Evolutionary conservation across 2,797 vertebrate species (phyloP).

Genomic region (Chanos chanos): DNA sequence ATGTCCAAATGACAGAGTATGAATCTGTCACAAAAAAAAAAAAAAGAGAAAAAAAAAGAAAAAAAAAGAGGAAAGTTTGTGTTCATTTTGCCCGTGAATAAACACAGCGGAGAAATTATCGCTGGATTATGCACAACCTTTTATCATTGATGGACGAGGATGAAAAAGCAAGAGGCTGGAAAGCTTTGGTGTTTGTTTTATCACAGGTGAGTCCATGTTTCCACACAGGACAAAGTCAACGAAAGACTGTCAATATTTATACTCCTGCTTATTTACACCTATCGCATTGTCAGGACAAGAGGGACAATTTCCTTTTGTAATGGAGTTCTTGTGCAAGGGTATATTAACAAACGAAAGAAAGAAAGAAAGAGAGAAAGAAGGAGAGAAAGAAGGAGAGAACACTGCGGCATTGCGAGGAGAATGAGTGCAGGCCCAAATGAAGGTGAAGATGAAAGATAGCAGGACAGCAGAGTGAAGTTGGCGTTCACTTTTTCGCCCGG

Average conservation of each 20-base stretch:
- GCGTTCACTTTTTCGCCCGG: slow-evolving; percentile 43
- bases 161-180: slow-evolving; percentile 40
- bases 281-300: slow-evolving; percentile 24
- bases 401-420: slow-evolving; percentile 27
- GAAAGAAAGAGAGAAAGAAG: too few species aligned
- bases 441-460: slow-evolving; percentile 38
- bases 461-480: slow-evolving; percentile 41
- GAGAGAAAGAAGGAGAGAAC: too few species aligned
- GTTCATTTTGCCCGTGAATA: slow-evolving; percentile 51
- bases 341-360: too few species aligned
- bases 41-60: too few species aligned
- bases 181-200: slow-evolving; percentile 26
- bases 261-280: slow-evolving; percentile 27
- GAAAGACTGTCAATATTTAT: slow-evolving; percentile 34
- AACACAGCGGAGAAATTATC: slow-evolving; percentile 62
- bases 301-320: slow-evolving; percentile 25
- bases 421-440: slow-evolving; percentile 36
- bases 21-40: slow-evolving; percentile 36
- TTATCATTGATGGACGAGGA: slow-evolving; percentile 59
- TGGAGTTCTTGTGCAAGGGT: slow-evolving; percentile 29
- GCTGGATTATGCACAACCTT: slow-evolving; percentile 59
- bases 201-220: neutral
- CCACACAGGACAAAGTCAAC: slow-evolving; percentile 42
- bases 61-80: too few species aligned
- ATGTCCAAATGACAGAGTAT: slow-evolving; percentile 57